Base-by-base conservation (phyloP, 2,113 vertebrate species). In the Phasianus colchicus region DNA sequence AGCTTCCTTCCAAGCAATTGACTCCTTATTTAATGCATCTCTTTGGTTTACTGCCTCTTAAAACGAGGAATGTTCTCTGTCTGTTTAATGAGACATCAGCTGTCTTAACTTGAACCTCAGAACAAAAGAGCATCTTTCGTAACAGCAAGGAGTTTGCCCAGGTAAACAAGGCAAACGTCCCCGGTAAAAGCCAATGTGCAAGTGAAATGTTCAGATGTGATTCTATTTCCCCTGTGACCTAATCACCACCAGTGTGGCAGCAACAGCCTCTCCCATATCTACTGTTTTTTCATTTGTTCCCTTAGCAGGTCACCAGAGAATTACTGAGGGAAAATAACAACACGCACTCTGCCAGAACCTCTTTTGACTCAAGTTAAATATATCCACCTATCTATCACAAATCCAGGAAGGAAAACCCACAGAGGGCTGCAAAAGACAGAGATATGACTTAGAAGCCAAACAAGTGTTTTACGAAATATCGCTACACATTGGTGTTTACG, bases 21-120 rank as follows among this genome's bases (percentile, higher is more conserved):
- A 57, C 43, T 89, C 43, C 89, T 90, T 69, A 38, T 60, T 74
- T 92, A 92, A 92, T 40, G 24, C 90, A 50, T 43, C 6, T 32
- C 42, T 60, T 18, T 25, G 57, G 24, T 15, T 72, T 72, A 32
- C 48, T 72, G 19, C 69, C 84, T 70, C 32, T 19, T 34, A 27
- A 70, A 27, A 69, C 69, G 21, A 92, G 70, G 76, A 20, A 57
- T 11, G 80, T 71, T 65, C 32, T 83, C 36, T 11, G 2, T 45
- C 45, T 5, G 9, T 27, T 84, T 84, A 94, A 93, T 38, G 60
- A 95, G 48, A 73, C 24, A 27, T 30, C 60, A 29, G 66, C 73
- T 71, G 17, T 81, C 57, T 76, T 63, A 90, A 57, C 84, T 66
- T 21, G 45, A 47, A 86, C 78, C 52, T 70, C 38, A 30, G 63